Evolutionary conservation across 2,797 vertebrate species (phyloP).

Genomic region (Scyliorhinus canicula): DNA sequence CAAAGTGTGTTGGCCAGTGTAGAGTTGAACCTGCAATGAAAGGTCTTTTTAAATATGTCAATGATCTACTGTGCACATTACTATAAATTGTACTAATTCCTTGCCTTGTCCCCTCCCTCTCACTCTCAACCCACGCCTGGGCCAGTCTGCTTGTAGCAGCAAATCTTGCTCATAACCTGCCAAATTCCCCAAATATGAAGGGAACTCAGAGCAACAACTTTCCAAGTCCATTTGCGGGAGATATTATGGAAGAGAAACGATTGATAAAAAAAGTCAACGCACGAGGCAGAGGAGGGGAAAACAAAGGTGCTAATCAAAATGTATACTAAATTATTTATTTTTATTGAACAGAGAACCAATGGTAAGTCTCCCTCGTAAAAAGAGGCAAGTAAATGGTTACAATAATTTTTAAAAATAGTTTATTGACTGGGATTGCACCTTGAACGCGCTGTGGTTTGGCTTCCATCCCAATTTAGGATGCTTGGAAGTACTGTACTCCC

Average conservation of each 20-base stretch:
- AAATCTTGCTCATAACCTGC: neutral
- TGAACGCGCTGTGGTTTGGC: neutral
- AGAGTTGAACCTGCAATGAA: neutral
- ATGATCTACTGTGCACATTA: neutral
- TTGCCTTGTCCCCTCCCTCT: neutral
- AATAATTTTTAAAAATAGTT: neutral
- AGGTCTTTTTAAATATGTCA: neutral
- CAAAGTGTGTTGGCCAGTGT: neutral
- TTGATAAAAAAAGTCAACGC: neutral
- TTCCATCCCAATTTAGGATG: neutral
- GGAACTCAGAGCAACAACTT: neutral
- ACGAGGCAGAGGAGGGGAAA: neutral
- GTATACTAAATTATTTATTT: neutral
- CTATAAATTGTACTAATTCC: neutral
- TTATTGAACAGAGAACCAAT: neutral
- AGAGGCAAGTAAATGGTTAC: constrained; percentile 3
- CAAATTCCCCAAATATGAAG: neutral
- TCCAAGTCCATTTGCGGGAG: neutral
- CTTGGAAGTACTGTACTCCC: constrained; percentile 1
- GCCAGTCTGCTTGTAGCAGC: neutral
- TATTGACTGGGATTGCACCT: constrained; percentile 6
- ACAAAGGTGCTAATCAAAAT: constrained; percentile 6
- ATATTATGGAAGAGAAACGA: neutral
- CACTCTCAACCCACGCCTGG: neutral
- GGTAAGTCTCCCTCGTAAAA: neutral